Evolutionary conservation across 2,797 vertebrate species (phyloP).

Genomic region (Microhierax caerulescens): DNA sequence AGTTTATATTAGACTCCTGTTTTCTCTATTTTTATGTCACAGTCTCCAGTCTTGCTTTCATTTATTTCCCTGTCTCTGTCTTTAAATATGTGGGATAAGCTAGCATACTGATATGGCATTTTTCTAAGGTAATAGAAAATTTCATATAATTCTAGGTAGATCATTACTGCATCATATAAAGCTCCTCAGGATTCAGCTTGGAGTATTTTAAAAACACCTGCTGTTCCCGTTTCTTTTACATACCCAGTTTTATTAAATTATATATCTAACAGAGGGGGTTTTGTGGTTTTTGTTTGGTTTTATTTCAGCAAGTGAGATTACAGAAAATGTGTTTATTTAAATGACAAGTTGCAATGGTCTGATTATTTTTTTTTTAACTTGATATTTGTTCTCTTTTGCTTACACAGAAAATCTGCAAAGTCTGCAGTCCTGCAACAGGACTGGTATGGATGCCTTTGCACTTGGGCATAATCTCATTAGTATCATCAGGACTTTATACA

Average conservation of each 20-base stretch:
- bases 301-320: not conserved
- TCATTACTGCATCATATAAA: not conserved
- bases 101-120: not conserved
- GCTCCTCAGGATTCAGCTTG: not conserved
- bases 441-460: not conserved
- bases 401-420: not conserved
- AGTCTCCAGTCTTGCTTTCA: conserved; percentile 5
- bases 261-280: not conserved
- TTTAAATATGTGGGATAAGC: not conserved
- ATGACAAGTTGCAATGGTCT: not conserved
- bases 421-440: not conserved
- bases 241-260: not conserved
- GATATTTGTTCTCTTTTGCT: not conserved
- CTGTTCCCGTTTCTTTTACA: not conserved
- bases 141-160: not conserved
- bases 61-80: conserved; percentile 36
- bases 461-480: not conserved
- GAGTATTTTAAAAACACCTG: not conserved
- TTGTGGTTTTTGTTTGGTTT: not conserved
- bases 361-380: not conserved
- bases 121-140: not conserved
- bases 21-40: conserved; percentile 25
- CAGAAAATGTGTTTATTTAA: not conserved
- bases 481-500: not conserved
- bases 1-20: conserved; percentile 1